Conservation (phyloP, 2,797 vertebrate species). For the Lagodon rhomboides region DNA sequence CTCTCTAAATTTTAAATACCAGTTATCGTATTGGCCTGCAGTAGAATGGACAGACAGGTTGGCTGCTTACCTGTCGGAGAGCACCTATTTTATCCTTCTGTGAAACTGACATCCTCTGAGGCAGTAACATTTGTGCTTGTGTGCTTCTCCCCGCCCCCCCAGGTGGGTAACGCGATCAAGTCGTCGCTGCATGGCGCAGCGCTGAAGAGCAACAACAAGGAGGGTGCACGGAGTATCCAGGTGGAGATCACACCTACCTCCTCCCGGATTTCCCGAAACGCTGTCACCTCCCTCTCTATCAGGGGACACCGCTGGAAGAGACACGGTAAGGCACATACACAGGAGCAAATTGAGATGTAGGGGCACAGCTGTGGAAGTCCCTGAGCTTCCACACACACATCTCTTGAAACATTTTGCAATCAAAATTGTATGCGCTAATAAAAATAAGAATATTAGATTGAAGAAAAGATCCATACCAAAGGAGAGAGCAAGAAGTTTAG, state of each 20-base stretch:
- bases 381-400: background rate
- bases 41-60: background rate
- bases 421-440: background rate
- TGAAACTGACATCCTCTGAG: background rate
- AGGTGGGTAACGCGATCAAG: conserved; percentile 99
- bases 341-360: background rate
- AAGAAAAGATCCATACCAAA: conserved; percentile 23
- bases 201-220: conserved; percentile 93
- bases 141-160: conserved; percentile 32
- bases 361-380: background rate
- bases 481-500: conserved; percentile 49
- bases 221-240: conserved; percentile 94
- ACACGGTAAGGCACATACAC: conserved; percentile 89
- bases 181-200: conserved; percentile 92
- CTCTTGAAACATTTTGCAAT: background rate
- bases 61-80: background rate
- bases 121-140: conserved; percentile 2
- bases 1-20: background rate
- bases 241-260: conserved; percentile 98
- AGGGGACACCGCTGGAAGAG: conserved; percentile 99
- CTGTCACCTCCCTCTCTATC: conserved; percentile 98
- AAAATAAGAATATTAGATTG: background rate
- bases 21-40: background rate
- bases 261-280: conserved; percentile 97
- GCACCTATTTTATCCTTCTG: background rate